Percentiles rank a stretch among this genome's conserved stretches.
Evolutionary conservation across 2,113 vertebrate species (phyloP).

Genomic region (Anguilla japonica): DNA sequence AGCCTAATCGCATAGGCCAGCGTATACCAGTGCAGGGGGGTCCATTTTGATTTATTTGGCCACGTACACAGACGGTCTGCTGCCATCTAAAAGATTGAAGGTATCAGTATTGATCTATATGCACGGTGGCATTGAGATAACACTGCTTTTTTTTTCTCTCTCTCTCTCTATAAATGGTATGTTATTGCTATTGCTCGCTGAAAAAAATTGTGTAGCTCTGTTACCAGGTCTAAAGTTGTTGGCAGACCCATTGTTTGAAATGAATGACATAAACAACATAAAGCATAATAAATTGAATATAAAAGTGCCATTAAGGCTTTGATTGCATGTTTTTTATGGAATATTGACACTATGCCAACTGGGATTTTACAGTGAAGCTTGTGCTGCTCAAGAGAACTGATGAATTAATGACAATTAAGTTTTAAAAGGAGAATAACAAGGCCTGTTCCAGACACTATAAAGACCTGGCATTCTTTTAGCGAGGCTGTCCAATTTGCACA

Average conservation of each 20-base stretch:
- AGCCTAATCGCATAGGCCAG: conserved; percentile 50
- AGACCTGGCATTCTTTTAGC: conserved; percentile 20
- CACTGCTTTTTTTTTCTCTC: neutral
- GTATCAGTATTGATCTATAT: neutral
- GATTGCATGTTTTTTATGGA: conserved; percentile 42
- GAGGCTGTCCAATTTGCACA: conserved; percentile 19
- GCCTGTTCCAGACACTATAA: conserved; percentile 27
- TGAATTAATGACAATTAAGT: conserved; percentile 41
- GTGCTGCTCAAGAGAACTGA: conserved; percentile 36
- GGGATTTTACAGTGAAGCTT: conserved; percentile 32
- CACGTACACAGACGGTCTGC: conserved; percentile 9
- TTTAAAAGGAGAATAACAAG: conserved; percentile 32
- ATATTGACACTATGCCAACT: conserved; percentile 32
- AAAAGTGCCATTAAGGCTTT: conserved; percentile 47
- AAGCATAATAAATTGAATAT: conserved; percentile 46
- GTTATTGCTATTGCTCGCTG: neutral
- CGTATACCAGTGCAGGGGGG: conserved; percentile 32
- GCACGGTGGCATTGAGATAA: neutral
- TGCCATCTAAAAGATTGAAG: neutral
- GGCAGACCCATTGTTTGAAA: neutral
- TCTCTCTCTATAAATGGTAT: neutral
- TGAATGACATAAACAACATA: conserved; percentile 29
- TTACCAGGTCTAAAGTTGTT: neutral
- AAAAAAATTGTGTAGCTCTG: neutral
- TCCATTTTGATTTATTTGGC: conserved; percentile 25